Evolutionary conservation across 1,140 invertebrate genomes (phyloP).

Genomic region (Cotesia glomerata): DNA sequence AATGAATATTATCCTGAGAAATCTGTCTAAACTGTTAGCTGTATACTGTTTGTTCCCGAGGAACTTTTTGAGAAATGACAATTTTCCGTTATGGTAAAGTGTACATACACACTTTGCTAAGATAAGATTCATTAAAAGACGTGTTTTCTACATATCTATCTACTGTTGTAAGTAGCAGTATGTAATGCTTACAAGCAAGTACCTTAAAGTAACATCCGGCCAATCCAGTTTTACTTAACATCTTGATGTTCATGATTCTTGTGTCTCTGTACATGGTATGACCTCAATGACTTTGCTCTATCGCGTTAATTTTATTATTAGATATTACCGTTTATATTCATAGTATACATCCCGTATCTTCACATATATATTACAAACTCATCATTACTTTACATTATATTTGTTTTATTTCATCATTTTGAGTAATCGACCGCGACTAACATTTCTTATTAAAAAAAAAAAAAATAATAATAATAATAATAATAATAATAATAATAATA

Average conservation of each 20-base stretch:
- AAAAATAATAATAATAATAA: too few relatives aligned
- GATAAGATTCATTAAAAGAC: conserved; percentile 18
- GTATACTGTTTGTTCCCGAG: not conserved
- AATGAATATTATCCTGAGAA: conserved; percentile 10
- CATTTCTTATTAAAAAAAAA: too few relatives aligned
- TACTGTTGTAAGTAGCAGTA: not conserved
- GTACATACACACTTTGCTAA: not conserved
- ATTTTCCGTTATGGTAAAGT: conserved; percentile 5
- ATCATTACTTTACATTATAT: not conserved
- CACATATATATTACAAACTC: not conserved
- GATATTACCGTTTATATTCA: not conserved
- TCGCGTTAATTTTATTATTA: conserved; percentile 2
- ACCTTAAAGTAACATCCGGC: conserved; percentile 9
- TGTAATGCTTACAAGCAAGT: not conserved
- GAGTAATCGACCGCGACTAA: not conserved
- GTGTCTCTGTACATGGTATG: not conserved
- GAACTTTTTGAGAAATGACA: not conserved
- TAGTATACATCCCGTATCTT: not conserved
- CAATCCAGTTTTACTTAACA: conserved; percentile 17
- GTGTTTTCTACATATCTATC: not conserved
- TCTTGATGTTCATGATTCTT: conserved; percentile 9
- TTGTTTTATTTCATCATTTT: not conserved
- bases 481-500: too few relatives aligned
- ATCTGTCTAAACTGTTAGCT: not conserved
- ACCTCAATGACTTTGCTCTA: conserved; percentile 19